Conservation (phyloP, 2,797 vertebrate species). For the Heliangelus exortis region DNA sequence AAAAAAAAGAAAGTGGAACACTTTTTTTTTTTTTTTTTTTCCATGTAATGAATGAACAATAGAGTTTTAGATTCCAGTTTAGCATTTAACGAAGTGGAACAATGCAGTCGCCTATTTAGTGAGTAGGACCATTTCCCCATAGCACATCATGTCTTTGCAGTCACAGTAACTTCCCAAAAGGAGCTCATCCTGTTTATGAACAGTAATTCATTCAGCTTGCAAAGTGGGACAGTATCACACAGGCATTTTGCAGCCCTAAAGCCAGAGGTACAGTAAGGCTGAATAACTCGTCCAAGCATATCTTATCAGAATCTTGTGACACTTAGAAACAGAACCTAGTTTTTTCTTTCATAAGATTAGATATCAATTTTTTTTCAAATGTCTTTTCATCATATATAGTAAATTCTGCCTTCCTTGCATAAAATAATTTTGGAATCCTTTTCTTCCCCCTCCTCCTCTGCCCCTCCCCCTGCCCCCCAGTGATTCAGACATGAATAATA, state of each 20-base stretch:
- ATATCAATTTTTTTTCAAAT: background rate
- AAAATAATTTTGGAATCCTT: background rate
- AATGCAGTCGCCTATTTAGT: background rate
- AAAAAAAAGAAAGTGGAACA: background rate
- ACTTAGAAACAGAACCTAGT: background rate
- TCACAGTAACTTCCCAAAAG: background rate
- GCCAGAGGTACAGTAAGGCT: background rate
- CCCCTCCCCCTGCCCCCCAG: background rate
- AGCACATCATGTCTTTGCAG: background rate
- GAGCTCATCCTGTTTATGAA: background rate
- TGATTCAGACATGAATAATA: background rate
- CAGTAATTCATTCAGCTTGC: background rate
- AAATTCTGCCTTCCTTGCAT: background rate
- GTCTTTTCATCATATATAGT: background rate
- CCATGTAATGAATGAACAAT: background rate
- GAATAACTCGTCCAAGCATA: background rate
- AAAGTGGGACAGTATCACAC: background rate
- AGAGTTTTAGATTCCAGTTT: background rate
- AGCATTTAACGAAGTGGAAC: background rate
- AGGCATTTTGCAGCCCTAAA: background rate
- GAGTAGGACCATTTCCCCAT: accelerated
- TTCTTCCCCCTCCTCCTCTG: too few species aligned
- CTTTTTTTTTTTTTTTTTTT: background rate
- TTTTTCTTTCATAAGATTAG: background rate
- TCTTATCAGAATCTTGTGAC: background rate